Percentiles rank a stretch among this genome's conserved stretches.
Conservation (phyloP, 92 coral and sea anemone species). For the Bergia puertoricense region DNA sequence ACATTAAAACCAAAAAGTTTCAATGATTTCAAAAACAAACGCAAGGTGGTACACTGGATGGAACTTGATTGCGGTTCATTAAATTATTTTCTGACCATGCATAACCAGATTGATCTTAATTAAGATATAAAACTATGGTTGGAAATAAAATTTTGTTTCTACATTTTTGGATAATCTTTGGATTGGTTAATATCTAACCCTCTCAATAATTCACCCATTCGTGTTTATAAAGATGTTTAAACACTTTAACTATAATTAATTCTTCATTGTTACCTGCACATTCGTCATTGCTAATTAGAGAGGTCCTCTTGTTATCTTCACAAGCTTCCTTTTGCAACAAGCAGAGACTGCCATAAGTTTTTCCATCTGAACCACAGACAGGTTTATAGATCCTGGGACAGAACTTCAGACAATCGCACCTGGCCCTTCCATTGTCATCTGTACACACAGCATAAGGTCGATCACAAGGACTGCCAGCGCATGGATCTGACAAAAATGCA, state of each 20-base stretch:
- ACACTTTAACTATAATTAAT: background rate
- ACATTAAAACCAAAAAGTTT: no score
- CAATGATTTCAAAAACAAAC: no score
- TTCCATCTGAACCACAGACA: constrained; percentile 30
- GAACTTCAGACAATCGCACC: constrained; percentile 34
- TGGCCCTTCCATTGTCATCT: background rate
- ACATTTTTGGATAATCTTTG: no score
- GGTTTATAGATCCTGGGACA: constrained; percentile 17
- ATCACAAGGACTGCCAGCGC: constrained; percentile 6
- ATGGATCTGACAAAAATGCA: background rate
- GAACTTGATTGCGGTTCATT: no score
- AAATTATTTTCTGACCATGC: no score
- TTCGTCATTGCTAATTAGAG: background rate
- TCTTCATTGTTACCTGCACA: background rate
- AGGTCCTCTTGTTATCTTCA: background rate
- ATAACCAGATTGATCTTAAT: no score
- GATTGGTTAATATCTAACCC: no score
- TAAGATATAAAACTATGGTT: no score
- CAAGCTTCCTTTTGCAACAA: constrained; percentile 6
- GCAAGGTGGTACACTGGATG: no score
- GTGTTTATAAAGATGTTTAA: no score
- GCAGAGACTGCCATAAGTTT: constrained; percentile 27
- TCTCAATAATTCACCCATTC: no score
- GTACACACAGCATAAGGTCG: constrained; percentile 28
- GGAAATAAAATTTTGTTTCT: no score